Conservation (phyloP, 37 sponge, comb jelly and placozoan species). For the Dysidea cf. avara region DNA sequence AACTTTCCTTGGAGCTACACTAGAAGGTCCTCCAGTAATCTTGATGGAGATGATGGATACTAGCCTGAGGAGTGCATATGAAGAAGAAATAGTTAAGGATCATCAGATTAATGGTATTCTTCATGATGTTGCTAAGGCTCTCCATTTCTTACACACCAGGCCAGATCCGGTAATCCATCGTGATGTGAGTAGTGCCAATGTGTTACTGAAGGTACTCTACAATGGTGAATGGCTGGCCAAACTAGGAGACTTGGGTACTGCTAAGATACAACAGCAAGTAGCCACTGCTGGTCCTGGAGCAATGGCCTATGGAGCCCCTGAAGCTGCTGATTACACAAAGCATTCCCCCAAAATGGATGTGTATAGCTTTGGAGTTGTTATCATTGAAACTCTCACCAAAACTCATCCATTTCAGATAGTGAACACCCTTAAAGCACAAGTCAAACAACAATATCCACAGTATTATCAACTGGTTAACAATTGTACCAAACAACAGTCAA, state of each 20-base stretch:
- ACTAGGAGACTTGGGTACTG: slow-evolving; percentile 78
- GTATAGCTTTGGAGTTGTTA: slow-evolving; percentile 75
- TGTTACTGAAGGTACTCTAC: slow-evolving; percentile 36
- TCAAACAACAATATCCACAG: not conserved
- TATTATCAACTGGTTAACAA: slow-evolving; percentile 1
- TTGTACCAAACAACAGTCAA: slow-evolving; percentile 12
- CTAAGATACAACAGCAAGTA: slow-evolving; percentile 41
- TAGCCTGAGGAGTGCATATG: slow-evolving; percentile 40
- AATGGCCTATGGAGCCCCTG: slow-evolving; percentile 72
- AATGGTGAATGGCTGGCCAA: slow-evolving; percentile 63
- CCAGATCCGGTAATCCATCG: slow-evolving; percentile 73
- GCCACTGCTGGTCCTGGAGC: slow-evolving; percentile 60
- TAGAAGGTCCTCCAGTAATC: slow-evolving; percentile 40
- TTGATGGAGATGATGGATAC: slow-evolving; percentile 69
- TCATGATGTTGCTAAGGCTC: slow-evolving; percentile 53
- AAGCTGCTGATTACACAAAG: not conserved
- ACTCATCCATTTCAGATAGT: not conserved
- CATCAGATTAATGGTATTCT: slow-evolving; percentile 40
- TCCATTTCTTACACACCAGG: slow-evolving; percentile 64
- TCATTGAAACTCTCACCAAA: slow-evolving; percentile 39
- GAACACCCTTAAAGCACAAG: too few relatives aligned
- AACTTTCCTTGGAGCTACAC: slow-evolving; percentile 63
- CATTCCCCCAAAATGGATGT: slow-evolving; percentile 61
- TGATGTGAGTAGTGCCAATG: slow-evolving; percentile 76
- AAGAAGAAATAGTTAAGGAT: slow-evolving; percentile 14